These are phyloP conservation scores for Anisognathus igniventris DNA, from an alignment of 2,797 vertebrate species.

Conservation along the genomic window DNA sequence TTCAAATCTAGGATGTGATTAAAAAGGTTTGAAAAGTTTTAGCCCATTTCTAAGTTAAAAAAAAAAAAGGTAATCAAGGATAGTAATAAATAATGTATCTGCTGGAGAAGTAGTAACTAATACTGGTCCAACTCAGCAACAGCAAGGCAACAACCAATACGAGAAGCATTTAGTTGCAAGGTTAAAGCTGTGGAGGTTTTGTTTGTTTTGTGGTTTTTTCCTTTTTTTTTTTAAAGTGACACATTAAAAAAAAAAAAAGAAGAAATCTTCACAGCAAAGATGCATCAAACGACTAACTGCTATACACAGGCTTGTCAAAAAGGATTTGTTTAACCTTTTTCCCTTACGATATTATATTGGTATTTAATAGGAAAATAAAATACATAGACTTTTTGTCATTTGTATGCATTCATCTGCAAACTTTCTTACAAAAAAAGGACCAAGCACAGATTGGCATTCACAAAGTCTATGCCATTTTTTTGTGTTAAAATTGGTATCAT, in stretches of 20 bases:
- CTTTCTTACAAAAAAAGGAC: conserved; percentile 84
- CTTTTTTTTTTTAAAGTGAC: conserved; percentile 41
- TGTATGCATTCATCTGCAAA: conserved; percentile 86
- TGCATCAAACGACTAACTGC: conserved; percentile 57
- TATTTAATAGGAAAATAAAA: conserved; percentile 93
- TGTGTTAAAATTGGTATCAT: conserved; percentile 87
- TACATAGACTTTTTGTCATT: conserved; percentile 83
- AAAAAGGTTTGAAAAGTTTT: not conserved
- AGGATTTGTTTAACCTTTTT: conserved; percentile 71
- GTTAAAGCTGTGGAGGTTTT: conserved; percentile 66
- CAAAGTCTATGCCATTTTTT: conserved; percentile 88
- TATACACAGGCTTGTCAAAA: conserved; percentile 70
- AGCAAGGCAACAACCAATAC: conserved; percentile 48
- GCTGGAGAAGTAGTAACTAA: conserved; percentile 50
- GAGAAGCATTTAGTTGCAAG: conserved; percentile 64
- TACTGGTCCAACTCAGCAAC: conserved; percentile 66
- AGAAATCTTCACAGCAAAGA: conserved; percentile 62
- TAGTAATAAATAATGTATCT: not conserved
- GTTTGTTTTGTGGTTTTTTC: not conserved
- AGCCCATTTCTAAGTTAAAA: not conserved
- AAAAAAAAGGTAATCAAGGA: not conserved
- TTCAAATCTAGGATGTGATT: not conserved
- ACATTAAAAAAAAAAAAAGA: conserved; percentile 30
- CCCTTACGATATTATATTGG: conserved; percentile 78
- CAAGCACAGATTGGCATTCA: conserved; percentile 88